phyloP scores from a whole-genome alignment of 1,140 invertebrate species.

The Temnothorax curvispinosus region DNA sequence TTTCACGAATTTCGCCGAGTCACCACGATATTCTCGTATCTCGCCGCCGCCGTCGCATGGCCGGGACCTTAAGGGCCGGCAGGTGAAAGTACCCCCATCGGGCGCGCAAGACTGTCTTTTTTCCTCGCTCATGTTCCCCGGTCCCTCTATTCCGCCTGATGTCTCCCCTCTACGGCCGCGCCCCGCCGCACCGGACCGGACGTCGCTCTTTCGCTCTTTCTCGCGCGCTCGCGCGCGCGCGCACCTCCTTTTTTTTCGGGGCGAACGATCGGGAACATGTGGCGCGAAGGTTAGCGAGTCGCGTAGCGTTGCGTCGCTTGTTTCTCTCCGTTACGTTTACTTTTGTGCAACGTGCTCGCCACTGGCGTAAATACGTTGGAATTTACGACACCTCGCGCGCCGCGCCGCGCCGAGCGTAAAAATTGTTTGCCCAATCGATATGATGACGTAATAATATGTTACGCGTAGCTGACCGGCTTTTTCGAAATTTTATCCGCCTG shows the following conservation, averaged over 20 bases:
- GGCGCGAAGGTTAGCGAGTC: slow-evolving; percentile 59
- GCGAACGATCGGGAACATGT: slow-evolving; percentile 62
- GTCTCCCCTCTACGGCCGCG: background rate
- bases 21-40: slow-evolving; percentile 59
- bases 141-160: background rate
- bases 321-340: slow-evolving; percentile 53
- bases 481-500: background rate
- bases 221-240: background rate
- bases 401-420: background rate
- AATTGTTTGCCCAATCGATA: background rate
- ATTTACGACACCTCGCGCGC: slow-evolving; percentile 6
- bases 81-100: slow-evolving; percentile 70
- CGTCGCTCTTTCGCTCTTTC: slow-evolving; percentile 54
- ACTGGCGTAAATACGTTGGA: slow-evolving; percentile 14
- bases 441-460: slow-evolving; percentile 14
- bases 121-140: background rate
- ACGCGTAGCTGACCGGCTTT: background rate
- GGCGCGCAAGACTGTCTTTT: slow-evolving; percentile 37
- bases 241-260: slow-evolving; percentile 25
- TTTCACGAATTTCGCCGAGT: slow-evolving; percentile 57
- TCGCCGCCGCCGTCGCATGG: slow-evolving; percentile 5
- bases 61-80: slow-evolving; percentile 67
- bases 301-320: background rate
- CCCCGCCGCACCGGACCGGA: slow-evolving; percentile 29
- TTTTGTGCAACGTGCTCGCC: slow-evolving; percentile 15